Evolutionary conservation across 1,140 invertebrate genomes (phyloP), one percentile per base, ranked within the genome.

Genomic region (Sinella curviseta): DNA sequence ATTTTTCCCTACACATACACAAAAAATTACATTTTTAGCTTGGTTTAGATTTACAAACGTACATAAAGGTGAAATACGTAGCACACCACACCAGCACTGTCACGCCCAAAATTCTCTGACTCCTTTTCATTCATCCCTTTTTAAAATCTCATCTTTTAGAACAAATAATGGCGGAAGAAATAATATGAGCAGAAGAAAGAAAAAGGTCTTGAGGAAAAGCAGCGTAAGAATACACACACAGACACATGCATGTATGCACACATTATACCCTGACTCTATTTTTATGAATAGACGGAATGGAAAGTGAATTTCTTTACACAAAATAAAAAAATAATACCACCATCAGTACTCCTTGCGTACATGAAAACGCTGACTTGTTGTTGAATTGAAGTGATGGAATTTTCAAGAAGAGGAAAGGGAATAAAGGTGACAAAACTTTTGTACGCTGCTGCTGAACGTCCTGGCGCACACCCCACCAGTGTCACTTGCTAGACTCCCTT

Each of bases 361-460:
- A n/a, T n/a, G 31, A 70, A 70, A 70, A 31, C 31, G 65, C 65
- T 70, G 65, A 70, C 65, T 70, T 70, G 65, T 70, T 70, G 39
- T 48, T 65, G 57, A 16, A 65, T 4, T 65, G 65, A 70, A 33
- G 31, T 70, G 65, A 70, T 70, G 65, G 65, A 70, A 70, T 70
- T 70, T 70, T 70, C 8, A 70, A 12, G n/a, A 31, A n/a, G 65
- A 33, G 1, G 31, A 33, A 30, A 33, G 31, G 65, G 24, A 70
- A 70, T 48, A 20, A 33, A n/a, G 57, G 57, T 60, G 57, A 60
- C 57, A 60, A 60, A n/a, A 70, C 39, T 48, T 48, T 48, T 48
- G 20, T 48, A 48, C 39, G 8, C 39, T 48, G 39, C 39, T 48
- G 39, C 39, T 20, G 39, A 12, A 48, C 39, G 20, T 48, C 20